phyloP scores from a whole-genome alignment of 2,797 vertebrate genomes.

The Bucorvus abyssinicus region DNA sequence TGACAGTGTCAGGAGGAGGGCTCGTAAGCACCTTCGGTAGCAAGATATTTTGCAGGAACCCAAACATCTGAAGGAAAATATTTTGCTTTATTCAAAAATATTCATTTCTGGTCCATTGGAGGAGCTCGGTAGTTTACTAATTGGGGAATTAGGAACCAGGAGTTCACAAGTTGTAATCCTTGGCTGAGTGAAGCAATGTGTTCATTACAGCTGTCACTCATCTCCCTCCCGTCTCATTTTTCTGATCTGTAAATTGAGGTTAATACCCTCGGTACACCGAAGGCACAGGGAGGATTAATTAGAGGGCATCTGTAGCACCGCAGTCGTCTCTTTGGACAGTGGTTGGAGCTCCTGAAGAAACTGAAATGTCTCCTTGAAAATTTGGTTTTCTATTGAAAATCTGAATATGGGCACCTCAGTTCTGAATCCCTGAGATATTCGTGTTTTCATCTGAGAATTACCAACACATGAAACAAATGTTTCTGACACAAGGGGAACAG shows the following conservation, averaged over 20 bases:
- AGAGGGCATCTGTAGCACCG: background rate
- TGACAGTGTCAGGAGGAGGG: background rate
- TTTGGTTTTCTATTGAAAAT: background rate
- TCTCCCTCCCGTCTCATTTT: conserved; percentile 17
- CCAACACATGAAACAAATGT: background rate
- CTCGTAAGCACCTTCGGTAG: background rate
- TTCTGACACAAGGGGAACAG: background rate
- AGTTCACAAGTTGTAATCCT: background rate
- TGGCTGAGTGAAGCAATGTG: background rate
- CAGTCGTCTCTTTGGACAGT: background rate
- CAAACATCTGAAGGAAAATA: background rate
- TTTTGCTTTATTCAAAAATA: conserved; percentile 2
- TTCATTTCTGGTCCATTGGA: background rate
- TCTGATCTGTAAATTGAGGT: conserved; percentile 44
- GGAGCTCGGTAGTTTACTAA: background rate
- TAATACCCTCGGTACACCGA: background rate
- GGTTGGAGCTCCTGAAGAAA: background rate
- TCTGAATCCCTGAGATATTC: background rate
- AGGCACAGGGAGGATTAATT: conserved; percentile 1
- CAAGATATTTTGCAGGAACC: background rate
- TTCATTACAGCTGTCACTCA: conserved; percentile 54
- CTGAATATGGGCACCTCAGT: background rate
- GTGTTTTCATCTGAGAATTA: background rate
- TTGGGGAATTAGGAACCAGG: conserved; percentile 28
- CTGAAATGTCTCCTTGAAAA: background rate